phyloP scores from a whole-genome alignment of 2,113 vertebrate genomes.

The Tragelaphus buxtoni region DNA sequence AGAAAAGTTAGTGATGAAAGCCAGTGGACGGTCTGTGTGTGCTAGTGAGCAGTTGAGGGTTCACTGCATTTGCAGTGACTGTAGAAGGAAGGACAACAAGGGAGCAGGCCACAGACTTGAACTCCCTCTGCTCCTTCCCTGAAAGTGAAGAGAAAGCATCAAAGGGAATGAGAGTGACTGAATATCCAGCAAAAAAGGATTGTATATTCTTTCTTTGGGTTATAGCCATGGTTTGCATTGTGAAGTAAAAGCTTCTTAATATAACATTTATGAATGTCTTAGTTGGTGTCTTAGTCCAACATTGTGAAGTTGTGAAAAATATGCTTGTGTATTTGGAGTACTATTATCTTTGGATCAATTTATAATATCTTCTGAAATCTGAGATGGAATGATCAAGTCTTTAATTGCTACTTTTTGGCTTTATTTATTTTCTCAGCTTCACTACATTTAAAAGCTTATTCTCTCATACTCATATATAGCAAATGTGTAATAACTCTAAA shows the following conservation, averaged over 20 bases:
- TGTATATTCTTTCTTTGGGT: constrained; percentile 78
- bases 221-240: constrained; percentile 77
- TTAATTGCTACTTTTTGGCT: not conserved
- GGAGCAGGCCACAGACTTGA: constrained; percentile 71
- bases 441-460: not conserved
- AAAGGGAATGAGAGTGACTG: constrained; percentile 85
- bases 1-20: constrained; percentile 82
- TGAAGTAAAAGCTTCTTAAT: constrained; percentile 78
- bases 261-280: constrained; percentile 81
- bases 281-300: constrained; percentile 45
- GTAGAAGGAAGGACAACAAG: constrained; percentile 76
- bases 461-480: not conserved
- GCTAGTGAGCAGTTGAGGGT: constrained; percentile 24
- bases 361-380: not conserved
- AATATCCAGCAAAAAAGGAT: constrained; percentile 77
- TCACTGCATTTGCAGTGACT: constrained; percentile 73
- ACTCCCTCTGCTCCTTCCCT: constrained; percentile 75
- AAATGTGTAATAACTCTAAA: not conserved
- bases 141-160: constrained; percentile 79
- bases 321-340: not conserved
- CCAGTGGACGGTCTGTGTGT: not conserved
- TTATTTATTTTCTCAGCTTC: not conserved
- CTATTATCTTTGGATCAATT: not conserved
- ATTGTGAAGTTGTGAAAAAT: not conserved
- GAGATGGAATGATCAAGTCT: not conserved